These are phyloP conservation scores for Paracanthobrama guichenoti DNA, from an alignment of 2,113 vertebrate genomes.

Conservation along the genomic window DNA sequence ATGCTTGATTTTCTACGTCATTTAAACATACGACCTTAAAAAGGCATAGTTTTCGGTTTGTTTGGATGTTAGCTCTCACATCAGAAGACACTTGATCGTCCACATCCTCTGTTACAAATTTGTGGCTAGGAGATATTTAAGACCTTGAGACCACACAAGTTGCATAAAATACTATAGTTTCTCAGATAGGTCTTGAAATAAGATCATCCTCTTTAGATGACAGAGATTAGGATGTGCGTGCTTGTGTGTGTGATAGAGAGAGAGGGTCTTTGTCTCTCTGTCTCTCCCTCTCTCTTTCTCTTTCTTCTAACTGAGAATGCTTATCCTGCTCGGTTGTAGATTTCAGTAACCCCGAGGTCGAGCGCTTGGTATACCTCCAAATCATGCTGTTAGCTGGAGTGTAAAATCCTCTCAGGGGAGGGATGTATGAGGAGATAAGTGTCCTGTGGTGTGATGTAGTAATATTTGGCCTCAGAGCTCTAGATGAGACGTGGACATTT, in stretches of 20 bases:
- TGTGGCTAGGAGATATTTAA: constrained; percentile 51
- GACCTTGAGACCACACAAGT: constrained; percentile 56
- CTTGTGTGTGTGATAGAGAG: constrained; percentile 40
- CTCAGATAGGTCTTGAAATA: constrained; percentile 59
- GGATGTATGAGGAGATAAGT: constrained; percentile 72
- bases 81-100: constrained; percentile 50
- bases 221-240: constrained; percentile 49
- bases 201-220: constrained; percentile 56
- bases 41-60: constrained; percentile 30
- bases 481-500: constrained; percentile 62
- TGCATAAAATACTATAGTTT: constrained; percentile 54
- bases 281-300: constrained; percentile 22
- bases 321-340: constrained; percentile 63
- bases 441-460: constrained; percentile 70
- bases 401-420: constrained; percentile 70
- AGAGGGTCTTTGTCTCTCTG: constrained; percentile 56
- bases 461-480: constrained; percentile 71
- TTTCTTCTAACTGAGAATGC: constrained; percentile 61
- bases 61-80: constrained; percentile 44
- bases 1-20: not conserved
- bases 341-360: constrained; percentile 74
- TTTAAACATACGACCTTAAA: constrained; percentile 24
- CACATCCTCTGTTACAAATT: constrained; percentile 52
- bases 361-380: constrained; percentile 79
- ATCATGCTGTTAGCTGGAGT: constrained; percentile 70